Base-by-base conservation (phyloP, 2,797 vertebrate genomes). In the Muscicapa striata region DNA sequence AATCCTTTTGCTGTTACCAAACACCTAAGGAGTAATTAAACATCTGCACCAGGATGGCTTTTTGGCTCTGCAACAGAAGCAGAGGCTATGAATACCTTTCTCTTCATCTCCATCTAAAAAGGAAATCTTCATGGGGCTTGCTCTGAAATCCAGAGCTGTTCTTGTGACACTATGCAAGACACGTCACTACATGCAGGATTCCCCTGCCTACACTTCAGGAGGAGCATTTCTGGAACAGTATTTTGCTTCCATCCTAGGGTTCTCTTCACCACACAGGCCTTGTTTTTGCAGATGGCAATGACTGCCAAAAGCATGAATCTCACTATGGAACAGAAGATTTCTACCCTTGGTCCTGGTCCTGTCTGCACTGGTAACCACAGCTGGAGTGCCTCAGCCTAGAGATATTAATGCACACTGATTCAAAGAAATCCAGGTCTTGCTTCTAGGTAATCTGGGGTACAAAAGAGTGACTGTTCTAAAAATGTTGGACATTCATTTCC, bases 401-500 rank as follows among this genome's bases (percentile, higher is more conserved):
- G 49, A 61, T 40, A 41, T 45, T 40, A 0, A 32, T 1, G 15
- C 16, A 32, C 23, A 67, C 26, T 1, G 1, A 74, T 41, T 80
- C 73, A 83, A 22, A 80, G 82, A 89, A 87, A 77, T 45, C 17
- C 15, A 27, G 51, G 51, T 41, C 61, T 70, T 0, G 0, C 23
- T 91, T 84, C 67, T 75, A 45, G 58, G 73, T 43, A 95, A 67
- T 68, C 61, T 23, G 70, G 54, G 38, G 61, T 58, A 94, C 45
- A 78, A 78, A 94, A 38, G 29, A 83, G 16, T 10, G 29, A 75
- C 54, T 54, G 11, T 79, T 95, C 74, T 66, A 73, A 89, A 90
- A 94, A 84, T 29, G 20, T 13, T 59, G 77, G 57, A 70, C 36
- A 46, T 93, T 81, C 22, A 76, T 82, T 95, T 94, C 77, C 70